Percentiles rank a stretch among this genome's conserved stretches.
Evolutionary conservation across 2,113 vertebrate species (phyloP).

Genomic region (Acrocephalus arundinaceus): DNA sequence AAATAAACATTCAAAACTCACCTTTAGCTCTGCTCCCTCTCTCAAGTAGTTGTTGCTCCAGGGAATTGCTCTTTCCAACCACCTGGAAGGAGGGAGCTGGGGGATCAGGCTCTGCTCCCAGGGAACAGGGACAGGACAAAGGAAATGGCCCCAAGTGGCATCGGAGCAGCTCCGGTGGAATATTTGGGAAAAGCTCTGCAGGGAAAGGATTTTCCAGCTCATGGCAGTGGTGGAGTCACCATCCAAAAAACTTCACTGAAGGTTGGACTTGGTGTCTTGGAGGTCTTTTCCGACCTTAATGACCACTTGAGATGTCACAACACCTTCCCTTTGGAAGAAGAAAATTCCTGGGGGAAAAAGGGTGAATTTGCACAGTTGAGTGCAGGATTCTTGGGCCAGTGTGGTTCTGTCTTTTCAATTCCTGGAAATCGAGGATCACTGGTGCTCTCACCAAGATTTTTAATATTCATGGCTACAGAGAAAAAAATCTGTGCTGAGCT

Average conservation of each 20-base stretch:
- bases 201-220: background rate
- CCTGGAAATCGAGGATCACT: fast-evolving
- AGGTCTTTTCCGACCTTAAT: background rate
- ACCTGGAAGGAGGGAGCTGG: background rate
- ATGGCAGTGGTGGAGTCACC: background rate
- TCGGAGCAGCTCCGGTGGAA: background rate
- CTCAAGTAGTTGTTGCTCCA: background rate
- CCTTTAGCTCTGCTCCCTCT: background rate
- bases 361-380: fast-evolving
- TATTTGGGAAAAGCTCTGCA: background rate
- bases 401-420: background rate
- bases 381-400: fast-evolving
- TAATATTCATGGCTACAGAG: background rate
- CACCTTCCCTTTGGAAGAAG: background rate
- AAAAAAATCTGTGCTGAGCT: background rate
- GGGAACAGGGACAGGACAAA: background rate
- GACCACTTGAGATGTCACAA: background rate
- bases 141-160: background rate
- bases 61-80: background rate
- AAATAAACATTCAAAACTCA: background rate
- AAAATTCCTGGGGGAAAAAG: background rate
- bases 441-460: background rate
- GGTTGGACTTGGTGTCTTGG: too few species aligned
- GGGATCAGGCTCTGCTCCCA: background rate
- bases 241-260: background rate